A percentile compares a stretch with the other conserved stretches of the same genome.
Conservation (phyloP, 2,888 invertebrate species). For the Dryadula phaetusa region DNA sequence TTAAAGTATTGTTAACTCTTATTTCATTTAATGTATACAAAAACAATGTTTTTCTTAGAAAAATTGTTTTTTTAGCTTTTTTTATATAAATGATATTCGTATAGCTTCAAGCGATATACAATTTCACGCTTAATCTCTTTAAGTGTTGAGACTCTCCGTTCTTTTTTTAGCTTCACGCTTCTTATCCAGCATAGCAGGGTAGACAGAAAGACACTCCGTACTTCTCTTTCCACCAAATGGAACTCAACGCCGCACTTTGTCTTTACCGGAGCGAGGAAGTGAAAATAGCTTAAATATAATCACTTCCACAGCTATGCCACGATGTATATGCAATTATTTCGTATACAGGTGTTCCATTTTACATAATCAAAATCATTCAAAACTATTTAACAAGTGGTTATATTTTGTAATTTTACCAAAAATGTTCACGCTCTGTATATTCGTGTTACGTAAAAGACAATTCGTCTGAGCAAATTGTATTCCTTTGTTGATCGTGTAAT, state of each 20-base stretch:
- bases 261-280: too few relatives aligned
- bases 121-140: too few relatives aligned
- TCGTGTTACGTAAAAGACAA: constrained; percentile 22
- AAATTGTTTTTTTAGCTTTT: neutral
- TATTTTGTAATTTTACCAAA: constrained; percentile 30
- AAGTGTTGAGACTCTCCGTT: too few relatives aligned
- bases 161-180: too few relatives aligned
- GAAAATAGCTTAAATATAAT: neutral
- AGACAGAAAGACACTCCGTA: too few relatives aligned
- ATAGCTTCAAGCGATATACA: too few relatives aligned
- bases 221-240: too few relatives aligned
- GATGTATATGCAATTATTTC: neutral
- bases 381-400: constrained; percentile 8
- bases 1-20: constrained; percentile 1
- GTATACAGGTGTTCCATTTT: constrained; percentile 8
- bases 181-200: too few relatives aligned
- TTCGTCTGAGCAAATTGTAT: constrained; percentile 33
- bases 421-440: constrained; percentile 34
- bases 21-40: neutral
- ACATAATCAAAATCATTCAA: constrained; percentile 6
- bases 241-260: too few relatives aligned
- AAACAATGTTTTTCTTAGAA: neutral
- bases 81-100: too few relatives aligned
- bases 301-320: neutral
- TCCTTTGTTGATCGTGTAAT: constrained; percentile 19